Evolutionary conservation across 2,888 invertebrate species (phyloP), one percentile per base, ranked within the genome.

Genomic region (Lycia hirtaria): DNA sequence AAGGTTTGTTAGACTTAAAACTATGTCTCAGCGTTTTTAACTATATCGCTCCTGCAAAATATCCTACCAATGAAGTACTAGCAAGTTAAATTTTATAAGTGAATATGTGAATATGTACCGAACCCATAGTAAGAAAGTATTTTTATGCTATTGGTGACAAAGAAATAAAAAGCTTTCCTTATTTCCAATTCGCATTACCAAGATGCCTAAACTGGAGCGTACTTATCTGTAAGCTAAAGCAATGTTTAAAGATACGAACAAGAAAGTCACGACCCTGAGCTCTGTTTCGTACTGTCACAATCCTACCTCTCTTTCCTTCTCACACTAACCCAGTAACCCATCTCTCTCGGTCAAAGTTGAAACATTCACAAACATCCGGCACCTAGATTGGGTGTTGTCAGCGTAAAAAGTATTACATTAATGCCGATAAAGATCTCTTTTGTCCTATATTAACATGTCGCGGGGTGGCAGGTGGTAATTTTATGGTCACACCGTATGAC

Each of bases 391-490:
- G 44, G 32, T 61, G 45, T 58, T 60, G 56, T 41, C 50, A 28
- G 20, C 44, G 40, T 49, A 70, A 69, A 72, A 69, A 72, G 66
- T 66, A 67, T 55, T 62, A 63, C 69, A 74, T 65, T 74, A 66
- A 68, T 73, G 69, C 51, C 44, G 63, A 59, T 67, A 64, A 52
- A 17, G 35, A 67, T 67, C 67, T 57, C 40, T 47, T 41, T 60
- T 41, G 56, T 57, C 32, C 37, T 50, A 26, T 54, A 51, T 56
- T 58, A 56, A 54, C 56, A 45, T 47, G 56, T 51, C 47, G 19
- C 30, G 1, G 52, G 51, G 56, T 30, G 56, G 20, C 57, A 57
- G 57, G 57, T 57, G 48, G 52, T 35, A 22, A 43, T 26, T 58
- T 37, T 37, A 44, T 58, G 52, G 43, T 43, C 22, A 53, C 28